Evolutionary conservation across 2,888 invertebrate genomes (phyloP).

Genomic region (Philaethria dido): DNA sequence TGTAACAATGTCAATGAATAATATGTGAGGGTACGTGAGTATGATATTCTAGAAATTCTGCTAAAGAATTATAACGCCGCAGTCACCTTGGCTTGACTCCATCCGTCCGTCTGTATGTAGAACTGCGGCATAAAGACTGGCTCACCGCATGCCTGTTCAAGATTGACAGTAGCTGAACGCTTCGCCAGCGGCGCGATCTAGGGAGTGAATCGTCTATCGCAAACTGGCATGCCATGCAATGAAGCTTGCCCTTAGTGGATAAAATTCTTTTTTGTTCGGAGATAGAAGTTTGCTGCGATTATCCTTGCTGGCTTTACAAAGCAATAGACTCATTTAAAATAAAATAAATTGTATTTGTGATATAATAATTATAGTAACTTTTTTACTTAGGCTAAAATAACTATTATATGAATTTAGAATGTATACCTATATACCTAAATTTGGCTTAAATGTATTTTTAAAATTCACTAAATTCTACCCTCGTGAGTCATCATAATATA

Average conservation of each 20-base stretch:
- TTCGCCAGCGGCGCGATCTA: conserved; percentile 78
- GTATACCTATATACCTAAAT: too few relatives aligned
- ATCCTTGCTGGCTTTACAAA: conserved; percentile 60
- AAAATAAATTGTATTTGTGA: conserved; percentile 32
- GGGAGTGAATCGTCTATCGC: conserved; percentile 68
- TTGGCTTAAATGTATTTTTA: conserved; percentile 35
- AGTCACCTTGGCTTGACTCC: too few relatives aligned
- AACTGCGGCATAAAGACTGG: conserved; percentile 70
- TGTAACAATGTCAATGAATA: conserved; percentile 25
- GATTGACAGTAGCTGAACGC: conserved; percentile 80
- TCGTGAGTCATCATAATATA: too few relatives aligned
- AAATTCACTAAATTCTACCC: too few relatives aligned
- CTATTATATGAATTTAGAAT: too few relatives aligned
- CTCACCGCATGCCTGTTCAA: conserved; percentile 77
- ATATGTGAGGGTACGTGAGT: conserved; percentile 46
- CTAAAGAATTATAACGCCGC: conserved; percentile 72
- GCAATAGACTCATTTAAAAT: conserved; percentile 41
- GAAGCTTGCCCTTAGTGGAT: conserved; percentile 69
- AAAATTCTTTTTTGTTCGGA: conserved; percentile 78
- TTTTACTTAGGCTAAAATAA: too few relatives aligned
- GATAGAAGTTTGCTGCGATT: conserved; percentile 64
- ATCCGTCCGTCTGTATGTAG: conserved; percentile 66
- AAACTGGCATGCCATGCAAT: conserved; percentile 67
- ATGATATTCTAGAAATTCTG: conserved; percentile 69
- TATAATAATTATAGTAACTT: too few relatives aligned